Evolutionary conservation across 2,888 invertebrate species (phyloP), one percentile per base, ranked within the genome.

Genomic region (Acleris emargana): DNA sequence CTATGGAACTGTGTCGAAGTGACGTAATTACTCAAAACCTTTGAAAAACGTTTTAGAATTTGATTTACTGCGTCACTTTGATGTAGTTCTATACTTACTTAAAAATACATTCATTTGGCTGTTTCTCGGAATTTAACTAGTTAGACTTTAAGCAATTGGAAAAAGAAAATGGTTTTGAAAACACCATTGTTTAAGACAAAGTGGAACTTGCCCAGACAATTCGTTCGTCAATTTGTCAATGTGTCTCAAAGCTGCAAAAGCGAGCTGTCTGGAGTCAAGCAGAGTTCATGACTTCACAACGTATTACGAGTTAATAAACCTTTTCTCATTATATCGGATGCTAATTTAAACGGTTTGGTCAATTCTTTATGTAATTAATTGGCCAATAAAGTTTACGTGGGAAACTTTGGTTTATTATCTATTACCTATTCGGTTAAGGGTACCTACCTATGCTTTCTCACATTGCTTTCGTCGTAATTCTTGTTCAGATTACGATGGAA

Each of bases 271-370:
- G 66, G 64, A 67, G 63, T 62, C 63, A 42, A 22, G 50, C 55
- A 59, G 62, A 69, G 69, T 69, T 70, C 70, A 68, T 57, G 70
- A 67, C 69, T 66, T 66, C 64, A 57, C 55, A 66, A 67, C 68
- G 60, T 64, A 68, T 68, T 68, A 64, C 62, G 55, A 64, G 52
- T 63, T 55, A 62, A 62, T 62, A 62, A 64, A 68, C 54, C 62
- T 64, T 67, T 49, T 61, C 45, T 53, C 58, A 54, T 62, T 69
- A 66, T 66, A 58, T 68, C 51, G 53, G 52, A 51, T 47, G 28
- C 66, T 62, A 68, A 72, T 73, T 67, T 62, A 58, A 69, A 69
- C 64, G 62, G 68, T 68, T 68, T 68, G 66, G 57, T 69, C 69
- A 67, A 67, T 67, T 75, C 69, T 63, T 68, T 51, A 38, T 16